Base-by-base conservation (phyloP, 1,140 invertebrate genomes). In the Drosophila sp. region DNA sequence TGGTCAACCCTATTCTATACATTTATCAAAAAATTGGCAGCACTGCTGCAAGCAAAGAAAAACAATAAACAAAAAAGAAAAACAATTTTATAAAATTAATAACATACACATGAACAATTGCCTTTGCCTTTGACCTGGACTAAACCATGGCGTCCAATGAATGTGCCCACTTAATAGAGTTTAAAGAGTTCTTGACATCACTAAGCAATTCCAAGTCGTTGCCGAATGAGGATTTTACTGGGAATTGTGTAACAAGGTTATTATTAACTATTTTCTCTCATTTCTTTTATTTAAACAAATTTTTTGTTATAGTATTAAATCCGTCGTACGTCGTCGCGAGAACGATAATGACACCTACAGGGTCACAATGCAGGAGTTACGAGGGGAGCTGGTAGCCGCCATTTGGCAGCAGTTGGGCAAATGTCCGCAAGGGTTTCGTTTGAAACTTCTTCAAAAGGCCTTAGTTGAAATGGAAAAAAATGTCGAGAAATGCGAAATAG, bases 281-380 rank as follows among this genome's bases (percentile, higher is more conserved):
- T 23, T 0, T 25, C 23, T 47, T 23, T 25, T 2, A 23, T 8
- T 50, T 50, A 50, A 50, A 27, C 7, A 25, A 8, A 50, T 27
- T 27, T 50, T 25, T 27, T 50, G 2, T 50, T 23, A 2, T 27
- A 50, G 44, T 4, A 27, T 27, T 27, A 50, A 50, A 50, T 27
- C 23, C 1, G 44, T 50, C 23, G 44, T 50, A 27, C 44, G 44
- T 27, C 56, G 56, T 3, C 66, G 64, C 41, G 83, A 90, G 8
- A 87, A 58, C 33, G 80, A 73, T 60, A 91, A 66, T 38, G 90
- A 91, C 40, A 91, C 90, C 7, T 91, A 91, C 66, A 75, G 79
- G 29, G 78, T 91, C 11, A 81, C 60, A n/a, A 40, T 60, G 11
- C 72, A 90, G 8, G 90, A 91, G 47, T 66, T 64, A 1, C 67